Evolutionary conservation across 2,797 vertebrate species (phyloP), one percentile per base, ranked within the genome.

Genomic region (Chloroceryle inda): DNA sequence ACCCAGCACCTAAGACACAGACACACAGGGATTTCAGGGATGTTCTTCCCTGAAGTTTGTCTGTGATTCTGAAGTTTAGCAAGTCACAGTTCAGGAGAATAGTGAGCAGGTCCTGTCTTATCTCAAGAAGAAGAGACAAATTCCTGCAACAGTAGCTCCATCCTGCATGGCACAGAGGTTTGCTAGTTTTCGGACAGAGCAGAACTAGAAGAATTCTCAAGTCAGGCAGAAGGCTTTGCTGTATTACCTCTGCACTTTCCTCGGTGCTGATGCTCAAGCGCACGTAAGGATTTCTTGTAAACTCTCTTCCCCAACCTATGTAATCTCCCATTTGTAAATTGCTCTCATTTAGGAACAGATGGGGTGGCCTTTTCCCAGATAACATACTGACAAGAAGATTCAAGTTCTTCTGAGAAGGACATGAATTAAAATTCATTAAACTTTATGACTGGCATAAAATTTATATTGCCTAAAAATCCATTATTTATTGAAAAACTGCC

Each of bases 371-470:
- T 53, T 79, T 63, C 42, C 50, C 42, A 76, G 49, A 38, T 67
- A 85, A 83, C 9, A 33, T 9, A 55, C 13, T 17, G 44, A 76
- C 27, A 62, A 2, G 35, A 74, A 56, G 47, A 85, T 64, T 19
- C 63, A 71, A 44, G 44, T 52, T 85, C 69, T 90, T 88, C 47
- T 84, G 45, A 92, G 61, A 35, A 83, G n/a, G 55, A 53, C 23
- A 24, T 79, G 76, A 27, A 42, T 76, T 87, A 72, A 88, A 86
- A 87, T 73, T 84, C 33, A 37, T 89, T 84, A 75, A 86, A 78
- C 29, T 69, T 84, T 52, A 90, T 31, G 52, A 59, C 49, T 64
- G n/a, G 18, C 53, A 49, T 72, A 89, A 95, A 85, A 75, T 42
- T 64, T 62, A 78, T 67, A 62, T 13, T n/a, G 42, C 61, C 42